Evolutionary conservation across 1,140 invertebrate species (phyloP).

Genomic region (Parasteatoda tepidariorum): DNA sequence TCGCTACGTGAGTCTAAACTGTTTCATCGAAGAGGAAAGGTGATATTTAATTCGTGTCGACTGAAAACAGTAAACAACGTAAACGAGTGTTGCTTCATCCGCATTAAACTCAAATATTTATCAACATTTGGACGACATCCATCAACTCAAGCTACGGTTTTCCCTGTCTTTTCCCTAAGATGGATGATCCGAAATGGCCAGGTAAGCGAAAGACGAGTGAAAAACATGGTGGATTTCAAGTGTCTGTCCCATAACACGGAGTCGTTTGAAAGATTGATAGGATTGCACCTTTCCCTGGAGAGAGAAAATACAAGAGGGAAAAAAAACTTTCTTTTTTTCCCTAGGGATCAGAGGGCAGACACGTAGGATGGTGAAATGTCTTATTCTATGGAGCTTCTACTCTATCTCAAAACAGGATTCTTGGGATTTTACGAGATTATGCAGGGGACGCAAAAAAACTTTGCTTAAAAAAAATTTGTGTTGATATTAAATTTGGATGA

Average conservation of each 20-base stretch:
- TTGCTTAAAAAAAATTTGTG: no score
- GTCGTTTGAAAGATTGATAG: conserved; percentile 14
- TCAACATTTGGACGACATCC: conserved; percentile 15
- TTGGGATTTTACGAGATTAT: no score
- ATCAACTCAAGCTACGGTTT: background rate
- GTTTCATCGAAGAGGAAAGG: background rate
- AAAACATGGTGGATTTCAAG: conserved; percentile 5
- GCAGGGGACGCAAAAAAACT: no score
- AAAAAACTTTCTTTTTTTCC: no score
- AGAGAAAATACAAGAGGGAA: background rate
- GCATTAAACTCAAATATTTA: conserved; percentile 29
- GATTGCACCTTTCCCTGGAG: background rate
- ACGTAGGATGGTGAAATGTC: conserved; percentile 1
- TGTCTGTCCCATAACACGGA: background rate
- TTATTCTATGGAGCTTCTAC: background rate
- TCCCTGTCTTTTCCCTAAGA: background rate
- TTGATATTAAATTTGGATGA: no score
- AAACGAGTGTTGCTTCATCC: background rate
- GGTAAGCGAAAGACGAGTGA: background rate
- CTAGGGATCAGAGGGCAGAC: background rate
- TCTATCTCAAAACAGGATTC: no score
- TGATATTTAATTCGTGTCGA: background rate
- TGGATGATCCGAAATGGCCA: background rate
- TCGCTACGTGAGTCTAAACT: no score
- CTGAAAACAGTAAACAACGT: background rate